Evolutionary conservation across 2,797 vertebrate genomes (phyloP).

Genomic region (Caiman crocodilus): DNA sequence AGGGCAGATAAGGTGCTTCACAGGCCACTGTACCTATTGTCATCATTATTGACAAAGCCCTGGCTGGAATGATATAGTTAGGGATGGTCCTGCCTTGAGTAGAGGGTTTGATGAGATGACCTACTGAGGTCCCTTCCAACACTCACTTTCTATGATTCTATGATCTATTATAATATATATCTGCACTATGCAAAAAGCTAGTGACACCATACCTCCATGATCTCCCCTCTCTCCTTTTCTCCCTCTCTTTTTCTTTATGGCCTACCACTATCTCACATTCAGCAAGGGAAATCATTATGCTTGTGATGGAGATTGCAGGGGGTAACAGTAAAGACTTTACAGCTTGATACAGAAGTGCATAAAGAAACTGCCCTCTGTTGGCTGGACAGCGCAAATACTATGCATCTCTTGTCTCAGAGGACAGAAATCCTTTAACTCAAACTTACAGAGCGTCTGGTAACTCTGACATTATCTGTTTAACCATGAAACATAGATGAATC

Average conservation of each 20-base stretch:
- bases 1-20: not conserved
- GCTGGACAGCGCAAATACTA: not conserved
- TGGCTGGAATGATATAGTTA: no score
- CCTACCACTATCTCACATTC: not conserved
- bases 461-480: not conserved
- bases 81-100: no score
- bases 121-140: no score
- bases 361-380: slow-evolving; percentile 37
- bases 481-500: not conserved
- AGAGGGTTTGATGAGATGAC: no score
- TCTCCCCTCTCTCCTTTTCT: not conserved
- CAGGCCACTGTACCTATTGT: not conserved
- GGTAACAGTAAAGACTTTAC: not conserved
- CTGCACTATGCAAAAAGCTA: not conserved
- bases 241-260: not conserved
- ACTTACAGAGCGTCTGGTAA: not conserved
- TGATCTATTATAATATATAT: not conserved
- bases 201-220: not conserved
- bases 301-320: not conserved
- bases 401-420: not conserved
- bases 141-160: no score
- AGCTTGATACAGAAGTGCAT: not conserved
- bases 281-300: not conserved
- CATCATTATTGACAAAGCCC: not conserved
- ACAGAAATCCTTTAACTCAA: not conserved